phyloP scores from a whole-genome alignment of 2,888 invertebrate species.

The Eupelmus urozonus region DNA sequence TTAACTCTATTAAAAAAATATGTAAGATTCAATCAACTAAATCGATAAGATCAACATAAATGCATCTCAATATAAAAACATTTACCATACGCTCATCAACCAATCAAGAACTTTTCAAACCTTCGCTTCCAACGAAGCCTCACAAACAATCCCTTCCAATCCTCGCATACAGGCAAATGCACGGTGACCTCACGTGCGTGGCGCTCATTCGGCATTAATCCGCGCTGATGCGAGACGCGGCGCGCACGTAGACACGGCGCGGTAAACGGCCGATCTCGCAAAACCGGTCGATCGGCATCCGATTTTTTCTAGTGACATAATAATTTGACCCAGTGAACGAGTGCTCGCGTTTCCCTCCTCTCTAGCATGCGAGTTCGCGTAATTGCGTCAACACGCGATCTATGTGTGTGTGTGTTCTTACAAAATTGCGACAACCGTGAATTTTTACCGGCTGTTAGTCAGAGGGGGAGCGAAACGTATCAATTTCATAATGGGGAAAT shows the following conservation, averaged over 20 bases:
- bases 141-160: not conserved
- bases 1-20: too few relatives aligned
- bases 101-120: too few relatives aligned
- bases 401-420: conserved; percentile 5
- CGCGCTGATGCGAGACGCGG: not conserved
- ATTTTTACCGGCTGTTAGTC: not conserved
- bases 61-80: too few relatives aligned
- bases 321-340: conserved; percentile 59
- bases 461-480: conserved; percentile 14
- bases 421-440: not conserved
- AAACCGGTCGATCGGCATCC: conserved; percentile 52
- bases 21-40: too few relatives aligned
- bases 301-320: conserved; percentile 52
- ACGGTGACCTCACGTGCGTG: conserved; percentile 30
- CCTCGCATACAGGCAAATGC: not conserved
- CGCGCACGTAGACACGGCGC: not conserved
- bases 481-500: conserved; percentile 39
- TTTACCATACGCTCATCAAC: too few relatives aligned
- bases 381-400: conserved; percentile 43
- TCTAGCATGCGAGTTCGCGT: conserved; percentile 17
- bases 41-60: too few relatives aligned
- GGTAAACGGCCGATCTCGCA: not conserved
- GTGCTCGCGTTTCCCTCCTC: conserved; percentile 26
- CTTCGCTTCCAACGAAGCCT: conserved; percentile 15
- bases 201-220: conserved; percentile 37